Evolutionary conservation across 2,888 invertebrate genomes (phyloP).

Genomic region (Ischnura elegans): DNA sequence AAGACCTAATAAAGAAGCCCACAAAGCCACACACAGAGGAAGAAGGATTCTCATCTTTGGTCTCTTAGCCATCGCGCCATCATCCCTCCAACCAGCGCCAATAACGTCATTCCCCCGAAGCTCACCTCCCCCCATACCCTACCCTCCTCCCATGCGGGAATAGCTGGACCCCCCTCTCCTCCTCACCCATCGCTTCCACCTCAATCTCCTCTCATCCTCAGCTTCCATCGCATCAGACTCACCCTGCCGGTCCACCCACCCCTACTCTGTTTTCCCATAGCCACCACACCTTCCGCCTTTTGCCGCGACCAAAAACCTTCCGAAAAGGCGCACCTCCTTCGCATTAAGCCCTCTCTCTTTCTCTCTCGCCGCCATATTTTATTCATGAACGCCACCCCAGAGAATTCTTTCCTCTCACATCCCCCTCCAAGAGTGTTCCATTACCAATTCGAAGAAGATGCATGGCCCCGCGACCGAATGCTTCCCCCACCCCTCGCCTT

Average conservation of each 20-base stretch:
- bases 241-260: neutral
- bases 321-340: slow-evolving; percentile 51
- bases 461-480: slow-evolving; percentile 54
- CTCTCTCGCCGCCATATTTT: slow-evolving; percentile 60
- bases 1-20: slow-evolving; percentile 16
- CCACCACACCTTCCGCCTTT: neutral
- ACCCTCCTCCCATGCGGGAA: neutral
- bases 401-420: slow-evolving; percentile 28
- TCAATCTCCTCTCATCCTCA: slow-evolving; percentile 12
- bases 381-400: slow-evolving; percentile 62
- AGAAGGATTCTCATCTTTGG: slow-evolving; percentile 40
- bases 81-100: slow-evolving; percentile 39
- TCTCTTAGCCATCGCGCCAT: slow-evolving; percentile 32
- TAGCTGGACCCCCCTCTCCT: neutral
- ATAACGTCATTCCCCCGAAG: slow-evolving; percentile 15
- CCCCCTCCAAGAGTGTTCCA: slow-evolving; percentile 53
- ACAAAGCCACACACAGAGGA: slow-evolving; percentile 38
- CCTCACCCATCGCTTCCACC: neutral
- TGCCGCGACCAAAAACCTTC: slow-evolving; percentile 10
- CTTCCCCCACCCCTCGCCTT: neutral
- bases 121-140: neutral
- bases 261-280: neutral
- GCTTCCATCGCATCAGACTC: neutral
- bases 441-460: slow-evolving; percentile 60
- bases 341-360: slow-evolving; percentile 50